These are phyloP conservation scores for Silurus meridionalis DNA, from an alignment of 2,113 vertebrate species.

Conservation along the genomic window DNA sequence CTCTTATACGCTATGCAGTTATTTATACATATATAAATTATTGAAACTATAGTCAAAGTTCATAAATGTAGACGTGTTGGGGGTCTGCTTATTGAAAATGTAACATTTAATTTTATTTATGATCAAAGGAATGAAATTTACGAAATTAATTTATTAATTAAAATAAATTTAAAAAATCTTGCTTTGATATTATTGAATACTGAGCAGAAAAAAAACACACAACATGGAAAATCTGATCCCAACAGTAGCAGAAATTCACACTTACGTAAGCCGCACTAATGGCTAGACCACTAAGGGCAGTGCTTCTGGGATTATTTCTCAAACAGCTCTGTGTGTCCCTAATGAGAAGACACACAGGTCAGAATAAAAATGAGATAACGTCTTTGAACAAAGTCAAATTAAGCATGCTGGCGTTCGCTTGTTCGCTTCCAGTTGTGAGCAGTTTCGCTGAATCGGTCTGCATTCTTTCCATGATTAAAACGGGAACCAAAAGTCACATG, in stretches of 20 bases:
- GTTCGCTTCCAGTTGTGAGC: not conserved
- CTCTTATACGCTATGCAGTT: no score
- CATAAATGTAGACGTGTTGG: no score
- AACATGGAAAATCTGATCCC: conserved; percentile 16
- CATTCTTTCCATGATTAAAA: conserved; percentile 47
- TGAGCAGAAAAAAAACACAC: not conserved
- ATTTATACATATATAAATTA: no score
- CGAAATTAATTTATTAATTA: no score
- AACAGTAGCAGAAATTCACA: not conserved
- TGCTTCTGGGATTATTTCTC: conserved; percentile 1
- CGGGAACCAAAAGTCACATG: not conserved
- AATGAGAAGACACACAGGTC: conserved; percentile 5
- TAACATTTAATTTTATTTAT: no score
- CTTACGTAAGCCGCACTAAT: conserved; percentile 18
- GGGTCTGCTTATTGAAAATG: no score
- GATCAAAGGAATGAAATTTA: no score
- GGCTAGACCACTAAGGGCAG: not conserved
- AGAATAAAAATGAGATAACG: not conserved
- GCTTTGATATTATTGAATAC: not conserved
- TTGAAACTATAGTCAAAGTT: no score
- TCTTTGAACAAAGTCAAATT: not conserved
- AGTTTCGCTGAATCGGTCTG: not conserved
- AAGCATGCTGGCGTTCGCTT: not conserved
- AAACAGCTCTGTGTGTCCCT: not conserved
- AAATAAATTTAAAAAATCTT: no score